Evolutionary conservation across 2,113 vertebrate genomes (phyloP), one percentile per base, ranked within the genome.

Genomic region (Callopanchax toddi): DNA sequence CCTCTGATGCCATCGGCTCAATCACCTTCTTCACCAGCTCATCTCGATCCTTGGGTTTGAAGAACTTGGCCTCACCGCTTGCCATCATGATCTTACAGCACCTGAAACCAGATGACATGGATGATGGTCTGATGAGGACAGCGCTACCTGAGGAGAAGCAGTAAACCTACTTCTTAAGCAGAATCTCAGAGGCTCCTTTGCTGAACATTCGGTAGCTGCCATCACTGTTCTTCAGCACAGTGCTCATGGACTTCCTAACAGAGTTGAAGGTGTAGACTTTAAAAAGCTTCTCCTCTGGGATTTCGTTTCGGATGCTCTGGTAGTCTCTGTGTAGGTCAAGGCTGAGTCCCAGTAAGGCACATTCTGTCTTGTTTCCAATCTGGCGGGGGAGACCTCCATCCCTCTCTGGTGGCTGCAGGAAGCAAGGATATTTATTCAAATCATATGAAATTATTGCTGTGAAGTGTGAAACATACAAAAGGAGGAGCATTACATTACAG

Each of bases 241-340:
- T 99, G 89, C 97, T 99, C 97, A 99, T 99, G n/a, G 97, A 99
- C 84, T 99, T 99, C 76, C 97, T 93, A 61, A 93, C 93, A 29
- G 97, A 99, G 88, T 99, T 99, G 91, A 99, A 99, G 54, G 97
- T 98, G 87, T 99, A 99, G 67, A 99, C 97, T 91, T 99, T 99
- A 89, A 94, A 96, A 16, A 98, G 89, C 65, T 92, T 94, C 87
- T 99, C 96, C 87, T 99, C 97, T 1, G 96, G 96, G 82, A 95
- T 95, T 82, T 96, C 94, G 45, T 95, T 95, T 87, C 97, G 95
- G 73, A 98, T 88, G 2, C 91, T 90, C 87, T 98, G 96, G 87
- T 98, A 99, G 89, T 98, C 96, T 60, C 91, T 91, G 72, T 91
- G 93, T 83, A 99, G 91, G 87, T 96, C 93, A 71, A 94, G 88